phyloP scores from a whole-genome alignment of 1,140 invertebrate genomes.

The Ganaspis sp. region DNA sequence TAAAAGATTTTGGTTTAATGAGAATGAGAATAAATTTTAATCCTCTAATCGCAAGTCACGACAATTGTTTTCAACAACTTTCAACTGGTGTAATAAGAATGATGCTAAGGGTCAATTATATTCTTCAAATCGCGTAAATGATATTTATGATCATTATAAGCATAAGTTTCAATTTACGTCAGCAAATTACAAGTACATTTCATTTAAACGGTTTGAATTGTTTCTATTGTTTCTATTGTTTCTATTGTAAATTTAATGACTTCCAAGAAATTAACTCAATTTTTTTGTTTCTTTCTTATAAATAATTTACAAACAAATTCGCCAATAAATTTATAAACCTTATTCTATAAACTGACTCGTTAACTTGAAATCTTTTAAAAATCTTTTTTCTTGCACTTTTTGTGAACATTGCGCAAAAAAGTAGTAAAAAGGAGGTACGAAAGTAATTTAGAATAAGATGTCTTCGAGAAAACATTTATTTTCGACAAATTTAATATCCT shows the following conservation, averaged over 20 bases:
- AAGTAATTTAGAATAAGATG: slow-evolving; percentile 5
- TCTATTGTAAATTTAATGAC: neutral
- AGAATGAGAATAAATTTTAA: neutral
- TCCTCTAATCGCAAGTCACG: neutral
- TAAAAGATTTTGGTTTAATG: too few relatives aligned
- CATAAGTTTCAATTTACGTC: neutral
- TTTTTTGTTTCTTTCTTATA: neutral
- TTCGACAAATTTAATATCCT: slow-evolving; percentile 8
- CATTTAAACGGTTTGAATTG: too few relatives aligned
- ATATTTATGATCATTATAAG: neutral
- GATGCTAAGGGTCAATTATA: neutral
- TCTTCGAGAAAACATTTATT: slow-evolving; percentile 25
- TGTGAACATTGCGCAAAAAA: too few relatives aligned
- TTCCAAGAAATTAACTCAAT: neutral
- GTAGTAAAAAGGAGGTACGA: slow-evolving; percentile 17
- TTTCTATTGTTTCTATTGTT: neutral
- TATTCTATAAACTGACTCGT: too few relatives aligned
- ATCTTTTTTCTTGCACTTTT: too few relatives aligned
- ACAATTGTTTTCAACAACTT: slow-evolving; percentile 9
- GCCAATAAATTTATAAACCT: too few relatives aligned
- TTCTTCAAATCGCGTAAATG: neutral
- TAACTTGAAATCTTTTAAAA: too few relatives aligned
- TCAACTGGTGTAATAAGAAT: neutral
- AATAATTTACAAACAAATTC: too few relatives aligned
- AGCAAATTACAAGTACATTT: neutral